Evolutionary conservation across 2,888 invertebrate genomes (phyloP).

Genomic region (Chloroclysta siterata): DNA sequence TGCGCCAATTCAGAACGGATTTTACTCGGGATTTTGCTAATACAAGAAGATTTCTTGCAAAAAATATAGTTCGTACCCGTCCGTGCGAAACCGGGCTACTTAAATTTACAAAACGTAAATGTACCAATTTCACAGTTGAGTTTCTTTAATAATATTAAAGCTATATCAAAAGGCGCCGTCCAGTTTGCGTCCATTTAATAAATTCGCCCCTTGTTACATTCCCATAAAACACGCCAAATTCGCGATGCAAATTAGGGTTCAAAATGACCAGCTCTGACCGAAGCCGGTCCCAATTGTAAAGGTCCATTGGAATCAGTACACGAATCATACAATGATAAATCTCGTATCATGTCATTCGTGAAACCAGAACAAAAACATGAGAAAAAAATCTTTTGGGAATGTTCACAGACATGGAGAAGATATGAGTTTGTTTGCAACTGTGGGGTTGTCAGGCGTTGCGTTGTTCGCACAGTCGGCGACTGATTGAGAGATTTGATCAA

Average conservation of each 20-base stretch:
- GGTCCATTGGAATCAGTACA: conserved; percentile 16
- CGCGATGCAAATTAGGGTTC: conserved; percentile 30
- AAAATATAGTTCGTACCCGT: not conserved
- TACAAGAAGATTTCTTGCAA: too few relatives aligned
- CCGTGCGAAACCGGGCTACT: not conserved
- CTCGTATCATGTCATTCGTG: conserved; percentile 36
- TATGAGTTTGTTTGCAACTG: not conserved
- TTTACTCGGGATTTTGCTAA: too few relatives aligned
- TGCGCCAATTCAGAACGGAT: too few relatives aligned
- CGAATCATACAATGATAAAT: conserved; percentile 34
- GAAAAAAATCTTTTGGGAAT: conserved; percentile 7
- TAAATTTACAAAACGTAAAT: not conserved
- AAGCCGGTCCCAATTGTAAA: conserved; percentile 23
- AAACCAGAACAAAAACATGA: conserved; percentile 38
- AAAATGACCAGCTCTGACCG: conserved; percentile 25
- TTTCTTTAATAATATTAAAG: conserved; percentile 8
- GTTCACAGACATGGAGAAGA: conserved; percentile 42
- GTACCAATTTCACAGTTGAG: conserved; percentile 22
- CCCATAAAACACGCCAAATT: conserved; percentile 31
- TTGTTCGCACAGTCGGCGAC: too few relatives aligned
- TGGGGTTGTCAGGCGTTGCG: too few relatives aligned
- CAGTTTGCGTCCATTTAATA: conserved; percentile 14
- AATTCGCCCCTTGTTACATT: conserved; percentile 24
- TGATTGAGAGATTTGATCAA: too few relatives aligned
- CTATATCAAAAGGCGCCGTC: not conserved